Evolutionary conservation across 2,113 vertebrate species (phyloP).

Genomic region (Hypanus sabinus): DNA sequence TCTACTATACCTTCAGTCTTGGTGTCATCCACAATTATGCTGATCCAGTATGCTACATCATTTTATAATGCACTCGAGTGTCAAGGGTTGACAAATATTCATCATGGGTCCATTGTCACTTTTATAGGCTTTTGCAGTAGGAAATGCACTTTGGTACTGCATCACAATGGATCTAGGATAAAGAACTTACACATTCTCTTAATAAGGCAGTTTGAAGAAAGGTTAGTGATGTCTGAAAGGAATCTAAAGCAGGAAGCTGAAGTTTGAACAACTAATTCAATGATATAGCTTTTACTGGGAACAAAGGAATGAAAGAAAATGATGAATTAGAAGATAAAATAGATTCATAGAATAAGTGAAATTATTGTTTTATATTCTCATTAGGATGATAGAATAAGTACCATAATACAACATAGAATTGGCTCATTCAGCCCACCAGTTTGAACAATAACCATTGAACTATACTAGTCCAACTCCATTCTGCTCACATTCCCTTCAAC

Average conservation of each 20-base stretch:
- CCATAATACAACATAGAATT: too few relatives aligned
- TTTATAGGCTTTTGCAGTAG: background rate
- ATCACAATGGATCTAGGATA: background rate
- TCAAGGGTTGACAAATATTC: too few relatives aligned
- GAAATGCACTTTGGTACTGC: background rate
- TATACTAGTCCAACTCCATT: too few relatives aligned
- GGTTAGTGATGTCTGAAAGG: too few relatives aligned
- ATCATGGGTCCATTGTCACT: background rate
- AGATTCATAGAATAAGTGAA: background rate
- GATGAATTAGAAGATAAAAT: background rate
- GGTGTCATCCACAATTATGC: too few relatives aligned
- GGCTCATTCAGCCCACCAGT: too few relatives aligned
- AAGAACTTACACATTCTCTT: background rate
- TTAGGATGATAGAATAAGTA: background rate
- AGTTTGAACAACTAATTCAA: background rate
- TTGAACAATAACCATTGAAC: too few relatives aligned
- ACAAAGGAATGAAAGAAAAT: background rate
- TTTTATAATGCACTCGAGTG: too few relatives aligned
- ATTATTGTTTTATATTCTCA: background rate
- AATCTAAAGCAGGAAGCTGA: background rate
- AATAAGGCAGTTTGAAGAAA: too few relatives aligned
- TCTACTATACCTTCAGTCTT: too few relatives aligned
- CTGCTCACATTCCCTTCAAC: too few relatives aligned
- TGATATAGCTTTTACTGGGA: background rate
- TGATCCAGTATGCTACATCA: too few relatives aligned